Evolutionary conservation across 2,113 vertebrate species (phyloP).

Genomic region (Corvus hawaiiensis): DNA sequence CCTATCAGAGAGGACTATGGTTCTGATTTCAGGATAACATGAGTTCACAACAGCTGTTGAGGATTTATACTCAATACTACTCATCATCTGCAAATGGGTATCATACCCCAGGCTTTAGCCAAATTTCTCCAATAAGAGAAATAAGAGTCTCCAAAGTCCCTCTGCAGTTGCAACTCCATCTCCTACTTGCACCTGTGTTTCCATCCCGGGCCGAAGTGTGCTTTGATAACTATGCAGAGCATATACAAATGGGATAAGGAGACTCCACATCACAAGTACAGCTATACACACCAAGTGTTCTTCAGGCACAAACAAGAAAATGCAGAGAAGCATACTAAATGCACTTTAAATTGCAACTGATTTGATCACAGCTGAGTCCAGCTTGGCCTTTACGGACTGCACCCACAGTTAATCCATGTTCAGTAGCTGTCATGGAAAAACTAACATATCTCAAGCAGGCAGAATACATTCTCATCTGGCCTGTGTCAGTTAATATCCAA

Average conservation of each 20-base stretch:
- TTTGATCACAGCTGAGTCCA: not conserved
- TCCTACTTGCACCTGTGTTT: not conserved
- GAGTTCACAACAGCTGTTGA: not conserved
- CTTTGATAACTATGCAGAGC: not conserved
- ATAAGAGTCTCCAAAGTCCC: not conserved
- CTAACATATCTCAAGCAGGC: not conserved
- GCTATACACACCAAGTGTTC: not conserved
- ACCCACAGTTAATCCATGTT: not conserved
- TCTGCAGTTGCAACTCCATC: not conserved
- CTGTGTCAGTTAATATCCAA: not conserved
- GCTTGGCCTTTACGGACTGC: not conserved
- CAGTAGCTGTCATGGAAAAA: not conserved
- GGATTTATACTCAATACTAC: not conserved
- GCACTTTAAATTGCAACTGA: not conserved
- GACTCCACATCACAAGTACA: not conserved
- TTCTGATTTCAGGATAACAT: not conserved
- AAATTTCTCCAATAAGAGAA: not conserved
- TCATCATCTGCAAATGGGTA: not conserved
- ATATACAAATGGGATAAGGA: not conserved
- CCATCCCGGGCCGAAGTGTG: fast-evolving
- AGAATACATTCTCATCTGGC: not conserved
- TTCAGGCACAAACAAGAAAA: not conserved
- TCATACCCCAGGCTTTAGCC: not conserved
- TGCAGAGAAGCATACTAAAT: not conserved
- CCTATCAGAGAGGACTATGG: not conserved